phyloP scores from a whole-genome alignment of 2,888 invertebrate species.

The Drosophila lutescens region DNA sequence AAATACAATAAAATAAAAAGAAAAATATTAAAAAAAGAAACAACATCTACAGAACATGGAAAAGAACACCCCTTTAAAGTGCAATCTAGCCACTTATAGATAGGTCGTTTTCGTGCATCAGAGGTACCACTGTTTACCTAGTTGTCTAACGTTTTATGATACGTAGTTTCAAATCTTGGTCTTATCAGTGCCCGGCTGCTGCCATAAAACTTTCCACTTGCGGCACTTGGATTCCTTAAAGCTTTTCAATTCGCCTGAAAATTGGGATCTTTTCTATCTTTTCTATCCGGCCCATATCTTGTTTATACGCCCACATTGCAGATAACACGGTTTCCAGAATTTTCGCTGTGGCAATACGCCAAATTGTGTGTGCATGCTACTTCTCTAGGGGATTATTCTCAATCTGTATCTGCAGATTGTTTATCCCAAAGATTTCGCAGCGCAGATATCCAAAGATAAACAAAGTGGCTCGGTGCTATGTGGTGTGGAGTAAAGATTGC shows the following conservation, averaged over 20 bases:
- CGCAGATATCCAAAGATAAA: constrained; percentile 17
- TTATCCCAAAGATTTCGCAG: constrained; percentile 18
- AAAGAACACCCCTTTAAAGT: neutral
- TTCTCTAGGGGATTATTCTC: constrained; percentile 24
- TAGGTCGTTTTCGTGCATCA: neutral
- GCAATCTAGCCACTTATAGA: neutral
- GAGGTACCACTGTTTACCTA: constrained; percentile 12
- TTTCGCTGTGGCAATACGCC: constrained; percentile 36
- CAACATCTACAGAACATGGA: too few species aligned
- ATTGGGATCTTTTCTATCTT: constrained; percentile 19
- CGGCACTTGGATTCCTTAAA: constrained; percentile 16
- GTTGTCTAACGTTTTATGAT: constrained; percentile 18
- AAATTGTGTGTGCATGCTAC: constrained; percentile 15
- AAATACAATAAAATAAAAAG: too few species aligned
- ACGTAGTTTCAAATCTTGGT: constrained; percentile 1
- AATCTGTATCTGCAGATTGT: constrained; percentile 28
- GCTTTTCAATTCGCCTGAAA: constrained; percentile 36
- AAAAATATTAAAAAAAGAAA: too few species aligned
- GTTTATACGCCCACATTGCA: constrained; percentile 35
- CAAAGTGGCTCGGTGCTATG: constrained; percentile 11
- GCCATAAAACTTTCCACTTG: constrained; percentile 44
- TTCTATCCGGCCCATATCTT: constrained; percentile 30
- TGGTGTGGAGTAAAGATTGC: constrained; percentile 9
- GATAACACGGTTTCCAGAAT: constrained; percentile 38
- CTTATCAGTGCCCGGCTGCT: constrained; percentile 39